Conservation (phyloP, 2,113 vertebrate species). For the Pterocles burchelli region DNA sequence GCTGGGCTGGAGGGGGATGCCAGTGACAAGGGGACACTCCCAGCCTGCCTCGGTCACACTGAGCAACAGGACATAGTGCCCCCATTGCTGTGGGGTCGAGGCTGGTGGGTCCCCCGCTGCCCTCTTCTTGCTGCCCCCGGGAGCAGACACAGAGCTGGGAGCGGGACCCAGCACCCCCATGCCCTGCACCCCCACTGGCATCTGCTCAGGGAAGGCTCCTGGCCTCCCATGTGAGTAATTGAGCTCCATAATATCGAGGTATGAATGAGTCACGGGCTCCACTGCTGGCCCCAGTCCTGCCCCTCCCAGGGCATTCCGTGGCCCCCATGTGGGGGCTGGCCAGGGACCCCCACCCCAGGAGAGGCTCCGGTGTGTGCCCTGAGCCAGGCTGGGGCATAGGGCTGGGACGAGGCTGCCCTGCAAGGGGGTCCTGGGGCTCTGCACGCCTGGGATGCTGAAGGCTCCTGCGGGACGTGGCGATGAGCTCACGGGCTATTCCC, state of each 20-base stretch:
- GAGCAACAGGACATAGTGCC: not conserved
- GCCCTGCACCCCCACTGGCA: not conserved
- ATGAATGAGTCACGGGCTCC: not conserved
- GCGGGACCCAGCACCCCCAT: accelerated
- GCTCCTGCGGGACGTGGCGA: not conserved
- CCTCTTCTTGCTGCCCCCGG: not conserved
- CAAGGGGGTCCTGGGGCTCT: accelerated
- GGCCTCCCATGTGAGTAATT: not conserved
- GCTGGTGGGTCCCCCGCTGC: too few relatives aligned
- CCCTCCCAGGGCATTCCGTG: not conserved
- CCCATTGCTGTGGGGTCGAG: not conserved
- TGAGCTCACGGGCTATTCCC: conserved; percentile 64
- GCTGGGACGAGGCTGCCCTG: not conserved
- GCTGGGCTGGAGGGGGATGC: not conserved
- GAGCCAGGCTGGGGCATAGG: not conserved
- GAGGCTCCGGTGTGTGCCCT: not conserved
- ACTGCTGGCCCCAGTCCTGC: not conserved
- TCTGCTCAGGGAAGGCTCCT: not conserved
- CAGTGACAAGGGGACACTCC: not conserved
- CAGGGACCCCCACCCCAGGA: not conserved
- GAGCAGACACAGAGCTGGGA: not conserved
- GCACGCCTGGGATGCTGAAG: not conserved
- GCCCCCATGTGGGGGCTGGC: not conserved
- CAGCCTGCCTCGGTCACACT: not conserved
- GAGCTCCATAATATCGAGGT: not conserved